Evolutionary conservation across 2,797 vertebrate genomes (phyloP).

Genomic region (Sphaeramia orbicularis): DNA sequence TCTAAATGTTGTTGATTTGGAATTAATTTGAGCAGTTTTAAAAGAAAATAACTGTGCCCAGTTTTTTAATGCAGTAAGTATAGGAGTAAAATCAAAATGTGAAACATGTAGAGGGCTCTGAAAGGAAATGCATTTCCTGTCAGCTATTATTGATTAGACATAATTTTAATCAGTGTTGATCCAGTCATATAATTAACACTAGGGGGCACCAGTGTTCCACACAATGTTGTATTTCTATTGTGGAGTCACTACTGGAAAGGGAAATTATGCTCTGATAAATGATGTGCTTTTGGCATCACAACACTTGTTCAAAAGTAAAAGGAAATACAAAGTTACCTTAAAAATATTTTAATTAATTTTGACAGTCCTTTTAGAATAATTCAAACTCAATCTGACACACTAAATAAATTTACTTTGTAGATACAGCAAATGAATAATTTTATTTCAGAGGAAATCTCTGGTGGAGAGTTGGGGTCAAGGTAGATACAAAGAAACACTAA

Average conservation of each 20-base stretch:
- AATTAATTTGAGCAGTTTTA: neutral
- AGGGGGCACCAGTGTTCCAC: slow-evolving; percentile 88
- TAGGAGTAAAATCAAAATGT: slow-evolving; percentile 18
- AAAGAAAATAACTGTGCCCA: neutral
- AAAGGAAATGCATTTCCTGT: slow-evolving; percentile 34
- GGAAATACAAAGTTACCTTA: slow-evolving; percentile 68
- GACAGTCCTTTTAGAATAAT: slow-evolving; percentile 67
- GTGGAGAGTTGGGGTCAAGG: slow-evolving; percentile 59
- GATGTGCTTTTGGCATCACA: slow-evolving; percentile 63
- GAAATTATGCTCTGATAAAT: slow-evolving; percentile 63
- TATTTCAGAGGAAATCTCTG: slow-evolving; percentile 60
- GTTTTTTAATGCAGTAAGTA: neutral
- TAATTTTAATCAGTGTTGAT: slow-evolving; percentile 59
- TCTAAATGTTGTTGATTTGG: neutral
- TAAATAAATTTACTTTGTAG: slow-evolving; percentile 58
- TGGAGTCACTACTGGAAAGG: slow-evolving; percentile 44
- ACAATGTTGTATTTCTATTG: slow-evolving; percentile 52
- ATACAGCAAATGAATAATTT: slow-evolving; percentile 52
- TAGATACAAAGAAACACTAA: slow-evolving; percentile 65
- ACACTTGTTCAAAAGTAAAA: slow-evolving; percentile 58
- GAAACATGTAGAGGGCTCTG: neutral
- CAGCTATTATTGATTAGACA: slow-evolving; percentile 59
- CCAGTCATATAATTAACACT: slow-evolving; percentile 77
- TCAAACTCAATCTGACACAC: slow-evolving; percentile 56
- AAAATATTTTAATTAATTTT: slow-evolving; percentile 79